A percentile compares a stretch with the other conserved stretches of the same genome.
These are phyloP conservation scores for Drosophila trapezifrons DNA, from an alignment of 1,140 invertebrate species.

Conservation along the genomic window DNA sequence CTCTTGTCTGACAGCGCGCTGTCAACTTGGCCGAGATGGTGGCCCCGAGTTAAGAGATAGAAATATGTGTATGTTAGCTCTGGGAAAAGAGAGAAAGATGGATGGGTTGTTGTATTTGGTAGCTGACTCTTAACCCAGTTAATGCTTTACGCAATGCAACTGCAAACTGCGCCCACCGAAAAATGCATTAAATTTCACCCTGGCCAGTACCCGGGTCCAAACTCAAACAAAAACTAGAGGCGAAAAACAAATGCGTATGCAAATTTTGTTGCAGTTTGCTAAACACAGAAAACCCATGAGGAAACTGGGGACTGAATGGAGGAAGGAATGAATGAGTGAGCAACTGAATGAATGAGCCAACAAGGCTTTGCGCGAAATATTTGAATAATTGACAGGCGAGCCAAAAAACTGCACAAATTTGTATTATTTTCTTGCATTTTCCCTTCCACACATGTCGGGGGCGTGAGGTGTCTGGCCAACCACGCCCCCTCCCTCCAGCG, in stretches of 20 bases:
- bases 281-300: slow-evolving; percentile 30
- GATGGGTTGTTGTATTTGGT: slow-evolving; percentile 7
- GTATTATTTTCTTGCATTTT: slow-evolving; percentile 24
- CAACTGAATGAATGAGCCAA: slow-evolving; percentile 30
- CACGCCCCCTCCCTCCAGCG: neutral
- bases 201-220: slow-evolving; percentile 9
- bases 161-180: slow-evolving; percentile 27
- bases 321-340: slow-evolving; percentile 27
- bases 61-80: neutral
- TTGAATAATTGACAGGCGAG: slow-evolving; percentile 68
- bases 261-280: slow-evolving; percentile 48
- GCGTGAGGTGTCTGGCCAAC: neutral
- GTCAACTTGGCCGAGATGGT: slow-evolving; percentile 32
- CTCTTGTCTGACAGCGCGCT: slow-evolving; percentile 29
- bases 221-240: slow-evolving; percentile 17
- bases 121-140: slow-evolving; percentile 31
- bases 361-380: slow-evolving; percentile 38
- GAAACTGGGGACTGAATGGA: slow-evolving; percentile 50
- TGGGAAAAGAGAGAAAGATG: neutral
- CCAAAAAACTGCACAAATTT: slow-evolving; percentile 52
- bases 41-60: slow-evolving; percentile 14
- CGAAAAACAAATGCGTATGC: slow-evolving; percentile 62
- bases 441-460: slow-evolving; percentile 13
- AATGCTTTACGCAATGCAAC: slow-evolving; percentile 51
- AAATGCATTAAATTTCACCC: slow-evolving; percentile 43